Evolutionary conservation across 2,113 vertebrate species (phyloP).

Genomic region (Sula dactylatra): DNA sequence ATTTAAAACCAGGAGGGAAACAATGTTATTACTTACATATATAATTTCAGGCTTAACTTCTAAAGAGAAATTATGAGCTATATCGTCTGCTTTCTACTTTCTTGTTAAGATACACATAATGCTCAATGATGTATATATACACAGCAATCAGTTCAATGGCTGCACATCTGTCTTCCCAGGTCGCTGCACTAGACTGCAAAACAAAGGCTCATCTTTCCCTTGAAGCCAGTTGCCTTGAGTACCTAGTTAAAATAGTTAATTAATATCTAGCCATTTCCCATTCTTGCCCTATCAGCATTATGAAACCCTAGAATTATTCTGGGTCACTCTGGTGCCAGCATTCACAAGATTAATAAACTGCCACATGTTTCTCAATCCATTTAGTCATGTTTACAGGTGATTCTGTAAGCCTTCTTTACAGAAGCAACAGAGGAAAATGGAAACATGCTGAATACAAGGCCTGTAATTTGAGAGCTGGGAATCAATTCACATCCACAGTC

Average conservation of each 20-base stretch:
- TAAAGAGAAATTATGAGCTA: not conserved
- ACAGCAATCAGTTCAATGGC: not conserved
- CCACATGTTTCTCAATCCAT: conserved; percentile 42
- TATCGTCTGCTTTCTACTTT: not conserved
- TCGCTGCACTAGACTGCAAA: not conserved
- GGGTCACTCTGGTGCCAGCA: conserved; percentile 23
- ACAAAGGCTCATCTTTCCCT: not conserved
- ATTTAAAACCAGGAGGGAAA: not conserved
- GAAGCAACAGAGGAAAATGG: not conserved
- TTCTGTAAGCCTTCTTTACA: not conserved
- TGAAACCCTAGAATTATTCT: conserved; percentile 43
- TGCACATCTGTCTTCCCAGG: not conserved
- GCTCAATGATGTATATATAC: not conserved
- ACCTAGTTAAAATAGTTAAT: conserved; percentile 33
- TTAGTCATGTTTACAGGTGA: conserved; percentile 31
- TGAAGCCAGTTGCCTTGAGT: not conserved
- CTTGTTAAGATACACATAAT: not conserved
- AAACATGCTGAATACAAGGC: not conserved
- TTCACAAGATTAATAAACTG: conserved; percentile 6
- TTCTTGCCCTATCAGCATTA: conserved; percentile 10
- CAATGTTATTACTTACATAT: not conserved
- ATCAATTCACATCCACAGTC: conserved; percentile 7
- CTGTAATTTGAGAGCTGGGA: conserved; percentile 32
- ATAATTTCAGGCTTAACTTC: not conserved
- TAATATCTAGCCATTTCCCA: not conserved